Percentiles rank a stretch among this genome's conserved stretches.
phyloP scores from a whole-genome alignment of 2,888 invertebrate genomes.

The Falcaria lacertinaria region DNA sequence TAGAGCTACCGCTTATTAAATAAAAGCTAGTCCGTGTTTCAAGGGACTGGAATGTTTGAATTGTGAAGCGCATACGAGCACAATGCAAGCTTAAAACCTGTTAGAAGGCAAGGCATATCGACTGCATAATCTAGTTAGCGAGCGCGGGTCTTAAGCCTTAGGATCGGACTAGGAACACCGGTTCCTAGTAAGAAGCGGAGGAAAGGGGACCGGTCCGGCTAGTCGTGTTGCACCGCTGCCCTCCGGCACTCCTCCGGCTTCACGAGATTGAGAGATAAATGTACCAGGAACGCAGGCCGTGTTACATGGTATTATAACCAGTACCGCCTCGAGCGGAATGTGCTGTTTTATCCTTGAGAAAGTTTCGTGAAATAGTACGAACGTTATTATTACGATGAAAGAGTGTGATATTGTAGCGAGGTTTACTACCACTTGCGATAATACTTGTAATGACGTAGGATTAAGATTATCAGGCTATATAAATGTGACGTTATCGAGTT shows the following conservation, averaged over 20 bases:
- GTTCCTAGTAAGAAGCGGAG: constrained; percentile 36
- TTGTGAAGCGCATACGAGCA: not conserved
- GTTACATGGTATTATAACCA: constrained; percentile 27
- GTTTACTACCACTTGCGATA: not conserved
- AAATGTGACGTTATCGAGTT: no score
- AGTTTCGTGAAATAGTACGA: constrained; percentile 38
- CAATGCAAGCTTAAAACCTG: constrained; percentile 13
- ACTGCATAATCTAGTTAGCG: constrained; percentile 58
- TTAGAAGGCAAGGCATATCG: constrained; percentile 30
- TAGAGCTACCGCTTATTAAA: no score
- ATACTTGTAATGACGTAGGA: not conserved
- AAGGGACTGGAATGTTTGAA: no score
- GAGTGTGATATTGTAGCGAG: not conserved
- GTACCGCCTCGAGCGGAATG: not conserved
- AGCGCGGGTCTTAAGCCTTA: constrained; percentile 23
- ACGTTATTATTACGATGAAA: constrained; percentile 1
- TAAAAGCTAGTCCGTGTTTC: no score
- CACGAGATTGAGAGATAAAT: constrained; percentile 58
- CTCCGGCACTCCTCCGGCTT: constrained; percentile 37
- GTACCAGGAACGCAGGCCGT: constrained; percentile 36
- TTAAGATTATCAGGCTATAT: not conserved
- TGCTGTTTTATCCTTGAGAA: constrained; percentile 30
- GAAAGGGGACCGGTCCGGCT: constrained; percentile 31
- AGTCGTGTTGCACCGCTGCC: constrained; percentile 55
- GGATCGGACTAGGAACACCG: constrained; percentile 47